Evolutionary conservation across 1,140 invertebrate genomes (phyloP).

Genomic region (Papilio polyxenes): DNA sequence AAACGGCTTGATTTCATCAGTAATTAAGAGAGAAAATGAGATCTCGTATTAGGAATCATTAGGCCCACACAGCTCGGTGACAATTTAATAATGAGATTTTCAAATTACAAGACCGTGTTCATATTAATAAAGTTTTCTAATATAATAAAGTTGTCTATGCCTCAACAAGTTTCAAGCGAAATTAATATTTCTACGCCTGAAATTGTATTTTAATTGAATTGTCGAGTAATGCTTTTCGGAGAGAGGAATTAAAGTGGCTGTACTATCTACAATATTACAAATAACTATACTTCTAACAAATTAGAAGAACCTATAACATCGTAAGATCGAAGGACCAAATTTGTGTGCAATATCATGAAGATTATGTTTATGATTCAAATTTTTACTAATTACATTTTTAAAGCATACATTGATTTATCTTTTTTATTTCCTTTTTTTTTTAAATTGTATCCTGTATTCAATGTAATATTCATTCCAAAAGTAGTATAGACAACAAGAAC

Average conservation of each 20-base stretch:
- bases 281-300: too few relatives aligned
- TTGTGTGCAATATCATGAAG: too few relatives aligned
- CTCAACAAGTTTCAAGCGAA: conserved; percentile 9
- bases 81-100: conserved; percentile 21
- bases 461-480: too few relatives aligned
- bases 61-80: conserved; percentile 5
- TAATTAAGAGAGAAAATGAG: conserved; percentile 11
- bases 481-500: too few relatives aligned
- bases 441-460: too few relatives aligned
- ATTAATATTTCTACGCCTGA: conserved; percentile 25
- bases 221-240: background rate
- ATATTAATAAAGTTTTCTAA: conserved; percentile 28
- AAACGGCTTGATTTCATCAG: conserved; percentile 17
- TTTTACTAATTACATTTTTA: too few relatives aligned
- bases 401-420: too few relatives aligned
- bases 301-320: too few relatives aligned
- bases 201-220: conserved; percentile 28
- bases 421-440: too few relatives aligned
- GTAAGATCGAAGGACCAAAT: too few relatives aligned
- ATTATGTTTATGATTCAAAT: too few relatives aligned
- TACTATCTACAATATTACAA: background rate
- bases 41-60: background rate
- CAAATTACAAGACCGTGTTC: conserved; percentile 15
- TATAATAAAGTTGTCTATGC: conserved; percentile 22
- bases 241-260: background rate